These are phyloP conservation scores for Thaleichthys pacificus DNA, from an alignment of 2,797 vertebrate genomes.

Conservation along the genomic window DNA sequence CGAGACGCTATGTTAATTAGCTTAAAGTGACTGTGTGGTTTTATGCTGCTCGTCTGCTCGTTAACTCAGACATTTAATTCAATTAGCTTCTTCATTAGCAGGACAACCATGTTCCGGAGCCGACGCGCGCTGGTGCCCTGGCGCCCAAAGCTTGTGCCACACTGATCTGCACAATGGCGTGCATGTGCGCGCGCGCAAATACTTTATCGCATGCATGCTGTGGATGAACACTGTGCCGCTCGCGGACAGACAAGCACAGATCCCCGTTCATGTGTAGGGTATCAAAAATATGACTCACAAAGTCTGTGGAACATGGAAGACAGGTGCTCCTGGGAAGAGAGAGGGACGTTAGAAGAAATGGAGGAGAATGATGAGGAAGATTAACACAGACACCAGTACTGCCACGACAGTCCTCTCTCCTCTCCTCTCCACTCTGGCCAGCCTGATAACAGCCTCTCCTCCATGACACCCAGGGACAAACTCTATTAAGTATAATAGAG, in stretches of 20 bases:
- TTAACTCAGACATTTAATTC: constrained; percentile 99
- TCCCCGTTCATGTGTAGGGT: too few relatives aligned
- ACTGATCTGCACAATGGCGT: constrained; percentile 33
- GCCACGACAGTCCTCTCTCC: neutral
- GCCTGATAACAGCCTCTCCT: constrained; percentile 57
- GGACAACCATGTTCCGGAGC: constrained; percentile 95
- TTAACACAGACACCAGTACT: constrained; percentile 36
- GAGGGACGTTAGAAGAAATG: constrained; percentile 4
- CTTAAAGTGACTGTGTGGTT: constrained; percentile 96
- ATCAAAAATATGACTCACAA: neutral
- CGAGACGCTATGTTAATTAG: constrained; percentile 98
- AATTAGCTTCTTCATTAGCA: constrained; percentile 99
- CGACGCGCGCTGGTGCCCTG: constrained; percentile 60
- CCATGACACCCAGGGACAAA: constrained; percentile 63
- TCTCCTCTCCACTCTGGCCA: constrained; percentile 45
- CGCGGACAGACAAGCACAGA: neutral
- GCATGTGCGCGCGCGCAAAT: too few relatives aligned
- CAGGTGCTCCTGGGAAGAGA: neutral
- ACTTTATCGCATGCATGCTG: neutral
- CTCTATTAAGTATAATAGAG: constrained; percentile 67
- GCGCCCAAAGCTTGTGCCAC: constrained; percentile 56
- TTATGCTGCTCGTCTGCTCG: constrained; percentile 95
- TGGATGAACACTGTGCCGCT: neutral
- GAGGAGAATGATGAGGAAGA: constrained; percentile 46
- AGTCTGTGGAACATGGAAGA: neutral